Percentiles rank a stretch among this genome's conserved stretches.
phyloP scores from a whole-genome alignment of 2,113 vertebrate genomes.

The Vulpes ferrilata region DNA sequence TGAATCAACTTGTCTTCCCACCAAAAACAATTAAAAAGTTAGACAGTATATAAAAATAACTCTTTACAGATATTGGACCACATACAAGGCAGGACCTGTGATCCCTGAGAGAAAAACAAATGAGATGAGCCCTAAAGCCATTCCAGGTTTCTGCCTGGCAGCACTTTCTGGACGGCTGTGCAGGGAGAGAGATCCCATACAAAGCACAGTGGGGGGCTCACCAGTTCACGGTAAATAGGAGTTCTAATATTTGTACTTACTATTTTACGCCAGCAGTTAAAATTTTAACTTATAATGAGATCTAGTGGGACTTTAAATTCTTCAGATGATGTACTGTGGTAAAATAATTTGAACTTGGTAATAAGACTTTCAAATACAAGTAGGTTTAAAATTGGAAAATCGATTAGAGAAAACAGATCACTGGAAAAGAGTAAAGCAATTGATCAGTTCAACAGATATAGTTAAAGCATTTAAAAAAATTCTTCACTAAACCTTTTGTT shows the following conservation, averaged over 20 bases:
- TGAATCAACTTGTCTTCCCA: neutral
- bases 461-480: slow-evolving; percentile 29
- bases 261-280: neutral
- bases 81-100: neutral
- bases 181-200: accelerated
- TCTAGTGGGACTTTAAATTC: neutral
- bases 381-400: slow-evolving; percentile 31
- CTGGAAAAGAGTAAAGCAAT: slow-evolving; percentile 10
- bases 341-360: neutral
- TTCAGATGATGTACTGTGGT: neutral
- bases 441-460: neutral
- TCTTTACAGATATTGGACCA: neutral
- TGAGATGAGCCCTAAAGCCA: neutral
- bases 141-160: neutral
- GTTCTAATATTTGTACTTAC: neutral
- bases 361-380: neutral
- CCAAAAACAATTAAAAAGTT: neutral
- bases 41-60: neutral
- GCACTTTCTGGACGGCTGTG: accelerated
- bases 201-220: neutral
- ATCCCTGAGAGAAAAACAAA: neutral
- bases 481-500: neutral
- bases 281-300: neutral
- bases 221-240: neutral
- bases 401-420: neutral